Evolutionary conservation across 2,888 invertebrate genomes (phyloP), one percentile per base, ranked within the genome.

Genomic region (Hypolimnas misippus): DNA sequence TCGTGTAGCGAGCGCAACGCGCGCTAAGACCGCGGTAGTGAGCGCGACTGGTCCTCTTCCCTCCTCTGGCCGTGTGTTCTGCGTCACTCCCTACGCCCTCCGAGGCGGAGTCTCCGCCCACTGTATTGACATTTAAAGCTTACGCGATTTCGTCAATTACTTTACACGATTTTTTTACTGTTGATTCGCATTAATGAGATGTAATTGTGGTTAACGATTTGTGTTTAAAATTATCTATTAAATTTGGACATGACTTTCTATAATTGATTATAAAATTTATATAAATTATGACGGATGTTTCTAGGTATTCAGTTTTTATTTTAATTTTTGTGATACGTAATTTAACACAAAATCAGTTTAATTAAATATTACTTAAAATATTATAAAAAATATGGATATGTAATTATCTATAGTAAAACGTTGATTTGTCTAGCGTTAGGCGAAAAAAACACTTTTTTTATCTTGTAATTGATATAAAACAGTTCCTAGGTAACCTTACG

Each of bases 11-110:
- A 68, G 69, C 44, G 62, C 66, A 64, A 84, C 91, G 89, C 90
- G 91, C 90, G 86, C 70, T 76, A 70, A 73, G 79, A 75, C 74
- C 87, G 89, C 89, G 87, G 79, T 81, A 73, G 83, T 78, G 80
- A 81, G 72, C 79, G 80, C 87, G 82, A 92, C 91, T 92, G 89
- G 83, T 80, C 83, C 87, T 86, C 88, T 81, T 78, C 84, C 87
- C 87, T 88, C 80, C 83, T 85, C 70, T 73, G 60, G 67, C 72
- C n/a, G 67, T 72, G 74, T 76, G 75, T 75, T 77, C 80, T 77
- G 73, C 73, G 82, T 80, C 81, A 89, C 90, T 89, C 89, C 89
- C 88, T 79, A 85, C 89, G 89, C 88, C 89, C 82, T 78, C 73
- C 8, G 71, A 78, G 87, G 86, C 86, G 86, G 82, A 70, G 83